Evolutionary conservation across 2,113 vertebrate genomes (phyloP).

Genomic region (Eleginops maclovinus): DNA sequence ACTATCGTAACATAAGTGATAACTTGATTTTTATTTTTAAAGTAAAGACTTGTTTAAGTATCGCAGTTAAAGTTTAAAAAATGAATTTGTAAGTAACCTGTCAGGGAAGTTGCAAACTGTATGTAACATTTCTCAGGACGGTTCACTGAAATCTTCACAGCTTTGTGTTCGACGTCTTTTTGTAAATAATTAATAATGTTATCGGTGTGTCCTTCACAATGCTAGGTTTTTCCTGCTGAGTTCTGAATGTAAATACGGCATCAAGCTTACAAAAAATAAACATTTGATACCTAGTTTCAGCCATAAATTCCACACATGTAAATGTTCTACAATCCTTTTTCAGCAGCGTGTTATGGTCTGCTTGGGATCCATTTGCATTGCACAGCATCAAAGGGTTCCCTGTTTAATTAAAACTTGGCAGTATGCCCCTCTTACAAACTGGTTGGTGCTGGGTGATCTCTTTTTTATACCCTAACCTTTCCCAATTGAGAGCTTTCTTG

Average conservation of each 20-base stretch:
- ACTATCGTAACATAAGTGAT: no score
- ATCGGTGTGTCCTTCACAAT: neutral
- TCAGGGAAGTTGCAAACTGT: neutral
- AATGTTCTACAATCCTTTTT: neutral
- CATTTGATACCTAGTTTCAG: neutral
- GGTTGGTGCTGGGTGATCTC: neutral
- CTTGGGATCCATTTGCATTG: neutral
- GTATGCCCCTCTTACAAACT: neutral
- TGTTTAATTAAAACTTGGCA: neutral
- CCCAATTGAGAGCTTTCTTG: constrained; percentile 29
- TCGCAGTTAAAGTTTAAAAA: neutral
- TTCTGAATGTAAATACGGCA: neutral
- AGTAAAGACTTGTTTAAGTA: no score
- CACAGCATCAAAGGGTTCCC: neutral
- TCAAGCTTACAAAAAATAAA: neutral
- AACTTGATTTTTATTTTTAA: no score
- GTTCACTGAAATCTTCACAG: no score
- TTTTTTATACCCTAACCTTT: constrained; percentile 8
- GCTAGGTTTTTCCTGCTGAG: neutral
- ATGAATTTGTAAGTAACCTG: neutral
- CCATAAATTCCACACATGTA: neutral
- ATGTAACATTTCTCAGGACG: no score
- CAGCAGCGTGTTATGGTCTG: neutral
- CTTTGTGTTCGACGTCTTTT: no score
- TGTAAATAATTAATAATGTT: no score